phyloP scores from a whole-genome alignment of 1,140 invertebrate species.

The Drosophila kohkoa region DNA sequence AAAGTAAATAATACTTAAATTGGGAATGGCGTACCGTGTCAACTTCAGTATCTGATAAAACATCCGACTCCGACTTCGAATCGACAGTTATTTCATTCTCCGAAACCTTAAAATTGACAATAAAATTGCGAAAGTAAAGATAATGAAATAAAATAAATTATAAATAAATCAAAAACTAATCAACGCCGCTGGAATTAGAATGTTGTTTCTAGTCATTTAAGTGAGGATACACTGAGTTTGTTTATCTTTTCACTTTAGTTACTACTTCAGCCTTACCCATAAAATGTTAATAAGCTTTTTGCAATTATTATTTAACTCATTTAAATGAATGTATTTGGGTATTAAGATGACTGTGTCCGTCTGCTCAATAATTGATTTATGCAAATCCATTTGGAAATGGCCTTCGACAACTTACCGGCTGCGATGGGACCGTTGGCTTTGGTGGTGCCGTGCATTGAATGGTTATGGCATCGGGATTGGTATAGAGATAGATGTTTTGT shows the following conservation, averaged over 20 bases:
- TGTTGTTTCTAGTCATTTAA: not conserved
- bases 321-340: not conserved
- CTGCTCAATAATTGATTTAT: conserved; percentile 21
- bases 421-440: conserved; percentile 53
- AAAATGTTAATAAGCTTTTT: not conserved
- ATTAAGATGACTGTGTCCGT: not conserved
- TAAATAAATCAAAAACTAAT: not conserved
- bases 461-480: conserved; percentile 72
- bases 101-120: conserved; percentile 44
- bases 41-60: conserved; percentile 11
- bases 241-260: not conserved
- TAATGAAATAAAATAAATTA: conserved; percentile 15
- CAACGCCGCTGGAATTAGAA: too few relatives aligned
- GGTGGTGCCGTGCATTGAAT: conserved; percentile 66
- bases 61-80: not conserved
- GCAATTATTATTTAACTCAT: conserved; percentile 1
- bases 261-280: not conserved
- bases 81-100: conserved; percentile 33
- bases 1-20: not conserved
- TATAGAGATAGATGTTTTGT: conserved; percentile 78
- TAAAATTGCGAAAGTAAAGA: not conserved
- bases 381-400: conserved; percentile 13
- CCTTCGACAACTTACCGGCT: conserved; percentile 68
- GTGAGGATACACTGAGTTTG: not conserved
- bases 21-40: conserved; percentile 9